A percentile compares a stretch with the other conserved stretches of the same genome.
phyloP scores from a whole-genome alignment of 2,888 invertebrate species.

The Heliconius ismenius region DNA sequence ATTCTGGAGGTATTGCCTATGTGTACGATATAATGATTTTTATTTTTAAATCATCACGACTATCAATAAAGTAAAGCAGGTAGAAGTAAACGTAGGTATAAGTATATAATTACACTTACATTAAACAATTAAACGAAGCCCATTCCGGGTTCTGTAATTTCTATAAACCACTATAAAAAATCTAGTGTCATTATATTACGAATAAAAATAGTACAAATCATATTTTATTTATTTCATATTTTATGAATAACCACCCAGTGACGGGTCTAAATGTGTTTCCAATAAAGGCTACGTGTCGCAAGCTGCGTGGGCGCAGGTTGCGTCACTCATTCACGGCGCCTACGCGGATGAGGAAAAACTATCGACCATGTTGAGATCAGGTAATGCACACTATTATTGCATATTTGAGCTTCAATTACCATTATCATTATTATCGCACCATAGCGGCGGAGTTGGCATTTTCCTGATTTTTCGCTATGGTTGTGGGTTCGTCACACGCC shows the following conservation, averaged over 20 bases:
- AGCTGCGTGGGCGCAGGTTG: slow-evolving; percentile 56
- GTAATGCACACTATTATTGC: slow-evolving; percentile 8
- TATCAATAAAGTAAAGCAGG: no score
- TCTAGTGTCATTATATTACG: no score
- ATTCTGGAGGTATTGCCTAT: not conserved
- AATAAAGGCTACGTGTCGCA: slow-evolving; percentile 54
- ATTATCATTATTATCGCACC: not conserved
- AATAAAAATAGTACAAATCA: not conserved
- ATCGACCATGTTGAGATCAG: slow-evolving; percentile 12
- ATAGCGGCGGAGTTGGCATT: not conserved
- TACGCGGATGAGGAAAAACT: slow-evolving; percentile 27
- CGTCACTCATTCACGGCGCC: slow-evolving; percentile 63
- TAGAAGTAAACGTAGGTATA: no score
- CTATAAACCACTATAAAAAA: no score
- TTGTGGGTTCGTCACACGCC: not conserved
- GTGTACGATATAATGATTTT: no score
- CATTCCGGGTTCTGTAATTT: no score
- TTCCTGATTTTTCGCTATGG: not conserved
- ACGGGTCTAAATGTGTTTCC: slow-evolving; percentile 45
- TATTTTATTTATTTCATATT: not conserved
- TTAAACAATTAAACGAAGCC: no score
- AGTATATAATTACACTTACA: no score
- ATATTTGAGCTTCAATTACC: slow-evolving; percentile 3
- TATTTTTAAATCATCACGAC: no score
- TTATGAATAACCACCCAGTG: slow-evolving; percentile 16